Conservation (phyloP, 2,797 vertebrate species). For the Sylvilagus floridanus region DNA sequence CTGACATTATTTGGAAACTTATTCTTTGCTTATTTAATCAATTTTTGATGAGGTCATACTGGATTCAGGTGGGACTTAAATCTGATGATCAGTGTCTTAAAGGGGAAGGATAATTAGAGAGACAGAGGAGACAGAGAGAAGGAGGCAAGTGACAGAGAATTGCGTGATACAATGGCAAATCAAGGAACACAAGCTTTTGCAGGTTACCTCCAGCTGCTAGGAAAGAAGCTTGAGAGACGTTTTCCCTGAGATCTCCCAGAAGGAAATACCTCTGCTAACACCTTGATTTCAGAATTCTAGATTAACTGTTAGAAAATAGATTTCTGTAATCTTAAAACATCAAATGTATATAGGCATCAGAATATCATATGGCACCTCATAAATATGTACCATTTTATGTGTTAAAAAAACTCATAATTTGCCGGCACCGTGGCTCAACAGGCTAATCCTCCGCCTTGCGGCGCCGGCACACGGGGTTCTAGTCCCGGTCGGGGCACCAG, state of each 20-base stretch:
- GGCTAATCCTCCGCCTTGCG: too few relatives aligned
- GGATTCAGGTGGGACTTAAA: neutral
- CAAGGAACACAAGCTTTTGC: accelerated
- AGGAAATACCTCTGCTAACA: neutral
- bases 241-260: neutral
- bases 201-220: neutral
- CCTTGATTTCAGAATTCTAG: neutral
- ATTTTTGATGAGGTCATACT: neutral
- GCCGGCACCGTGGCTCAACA: too few relatives aligned
- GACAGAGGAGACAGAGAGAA: too few relatives aligned
- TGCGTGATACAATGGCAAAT: neutral
- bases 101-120: neutral
- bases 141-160: neutral
- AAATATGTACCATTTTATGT: too few relatives aligned
- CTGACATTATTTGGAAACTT: neutral
- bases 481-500: too few relatives aligned
- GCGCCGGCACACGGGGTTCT: too few relatives aligned
- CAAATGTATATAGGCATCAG: neutral
- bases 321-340: neutral
- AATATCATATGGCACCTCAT: too few relatives aligned
- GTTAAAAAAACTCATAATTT: neutral
- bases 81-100: neutral
- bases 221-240: neutral
- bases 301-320: neutral
- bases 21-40: neutral